These are phyloP conservation scores for Poliocrania exsul DNA, from an alignment of 2,797 vertebrate species.

Conservation along the genomic window DNA sequence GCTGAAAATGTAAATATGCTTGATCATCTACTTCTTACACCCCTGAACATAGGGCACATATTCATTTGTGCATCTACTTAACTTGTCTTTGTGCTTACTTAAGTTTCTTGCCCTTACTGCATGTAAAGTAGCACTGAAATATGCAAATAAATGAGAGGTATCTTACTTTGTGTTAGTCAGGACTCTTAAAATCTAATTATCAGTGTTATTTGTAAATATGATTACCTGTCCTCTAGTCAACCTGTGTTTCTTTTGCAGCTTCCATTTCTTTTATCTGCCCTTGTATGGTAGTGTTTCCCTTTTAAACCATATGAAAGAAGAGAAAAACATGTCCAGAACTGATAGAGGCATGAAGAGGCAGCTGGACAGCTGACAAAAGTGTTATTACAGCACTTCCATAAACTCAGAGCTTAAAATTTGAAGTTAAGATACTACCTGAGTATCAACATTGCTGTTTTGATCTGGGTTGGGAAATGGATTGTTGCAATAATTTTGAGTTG, in stretches of 20 bases:
- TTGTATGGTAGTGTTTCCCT: not conserved
- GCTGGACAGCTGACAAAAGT: not conserved
- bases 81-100: not conserved
- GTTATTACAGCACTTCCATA: not conserved
- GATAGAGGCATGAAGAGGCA: not conserved
- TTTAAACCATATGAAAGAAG: not conserved
- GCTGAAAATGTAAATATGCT: not conserved
- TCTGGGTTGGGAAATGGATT: not conserved
- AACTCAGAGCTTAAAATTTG: not conserved
- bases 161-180: not conserved
- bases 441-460: not conserved
- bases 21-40: not conserved
- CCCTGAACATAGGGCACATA: not conserved
- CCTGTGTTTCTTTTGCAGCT: not conserved
- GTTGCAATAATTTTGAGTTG: not conserved
- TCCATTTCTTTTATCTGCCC: not conserved
- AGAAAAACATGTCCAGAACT: not conserved
- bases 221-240: not conserved
- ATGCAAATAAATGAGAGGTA: not conserved
- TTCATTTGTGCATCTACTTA: not conserved
- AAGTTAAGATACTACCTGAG: not conserved
- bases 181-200: not conserved
- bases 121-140: conserved; percentile 27
- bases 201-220: not conserved
- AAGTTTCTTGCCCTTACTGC: not conserved